Evolutionary conservation across 2,113 vertebrate genomes (phyloP).

Genomic region (Thermophis baileyi): DNA sequence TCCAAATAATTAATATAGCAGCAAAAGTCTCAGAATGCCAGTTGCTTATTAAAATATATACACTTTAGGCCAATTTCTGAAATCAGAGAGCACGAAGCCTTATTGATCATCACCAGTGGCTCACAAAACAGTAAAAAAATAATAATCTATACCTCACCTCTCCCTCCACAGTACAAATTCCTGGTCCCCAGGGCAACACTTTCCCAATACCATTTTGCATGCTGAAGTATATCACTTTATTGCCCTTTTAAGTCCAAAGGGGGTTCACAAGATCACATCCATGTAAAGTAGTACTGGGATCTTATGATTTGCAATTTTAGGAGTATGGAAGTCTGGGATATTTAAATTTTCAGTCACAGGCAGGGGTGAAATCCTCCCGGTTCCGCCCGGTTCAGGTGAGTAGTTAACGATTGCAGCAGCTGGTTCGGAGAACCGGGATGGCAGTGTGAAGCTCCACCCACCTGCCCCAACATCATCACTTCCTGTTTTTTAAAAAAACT

Average conservation of each 20-base stretch:
- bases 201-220: not conserved
- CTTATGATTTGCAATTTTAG: not conserved
- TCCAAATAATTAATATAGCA: not conserved
- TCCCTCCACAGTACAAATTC: not conserved
- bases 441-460: too few relatives aligned
- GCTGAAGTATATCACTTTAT: not conserved
- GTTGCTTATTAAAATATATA: not conserved
- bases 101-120: not conserved
- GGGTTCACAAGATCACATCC: not conserved
- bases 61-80: not conserved
- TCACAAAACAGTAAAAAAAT: not conserved
- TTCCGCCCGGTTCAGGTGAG: too few relatives aligned
- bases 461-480: too few relatives aligned
- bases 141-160: not conserved
- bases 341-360: not conserved
- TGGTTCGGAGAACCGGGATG: too few relatives aligned
- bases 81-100: not conserved
- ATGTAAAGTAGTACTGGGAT: not conserved
- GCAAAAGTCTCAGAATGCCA: not conserved
- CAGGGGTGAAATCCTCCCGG: too few relatives aligned
- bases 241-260: not conserved
- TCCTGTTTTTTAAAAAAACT: too few relatives aligned
- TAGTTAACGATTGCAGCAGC: too few relatives aligned
- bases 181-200: not conserved
- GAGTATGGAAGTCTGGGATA: not conserved